These are phyloP conservation scores for Ophion costatus DNA, from an alignment of 2,888 invertebrate species.

Conservation along the genomic window DNA sequence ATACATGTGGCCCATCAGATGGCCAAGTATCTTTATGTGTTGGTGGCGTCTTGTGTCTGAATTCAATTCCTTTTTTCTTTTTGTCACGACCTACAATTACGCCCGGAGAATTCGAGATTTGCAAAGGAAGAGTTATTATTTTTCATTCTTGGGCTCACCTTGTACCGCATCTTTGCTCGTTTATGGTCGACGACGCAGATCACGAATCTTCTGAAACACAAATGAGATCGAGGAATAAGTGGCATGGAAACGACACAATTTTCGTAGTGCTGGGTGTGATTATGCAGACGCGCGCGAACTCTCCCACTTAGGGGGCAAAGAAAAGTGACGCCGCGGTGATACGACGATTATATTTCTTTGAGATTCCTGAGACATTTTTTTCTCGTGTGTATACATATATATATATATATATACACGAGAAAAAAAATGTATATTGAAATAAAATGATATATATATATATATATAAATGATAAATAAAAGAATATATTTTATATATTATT, in stretches of 20 bases:
- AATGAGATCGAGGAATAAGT: conserved; percentile 15
- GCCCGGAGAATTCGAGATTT: background rate
- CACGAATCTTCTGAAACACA: conserved; percentile 44
- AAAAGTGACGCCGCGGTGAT: conserved; percentile 51
- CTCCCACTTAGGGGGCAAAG: conserved; percentile 44
- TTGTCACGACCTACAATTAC: background rate
- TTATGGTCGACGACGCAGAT: background rate
- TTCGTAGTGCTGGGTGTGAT: background rate
- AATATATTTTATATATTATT: too few species aligned
- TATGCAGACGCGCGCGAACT: conserved; percentile 36
- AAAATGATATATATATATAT: background rate
- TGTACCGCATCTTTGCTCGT: conserved; percentile 76
- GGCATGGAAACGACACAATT: conserved; percentile 12
- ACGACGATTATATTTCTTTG: conserved; percentile 50
- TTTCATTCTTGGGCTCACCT: conserved; percentile 73
- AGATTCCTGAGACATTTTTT: conserved; percentile 27
- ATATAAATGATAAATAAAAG: too few species aligned
- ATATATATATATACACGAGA: background rate
- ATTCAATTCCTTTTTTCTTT: background rate
- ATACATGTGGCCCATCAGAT: background rate
- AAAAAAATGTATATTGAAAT: too few species aligned
- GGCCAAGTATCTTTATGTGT: background rate
- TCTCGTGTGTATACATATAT: background rate
- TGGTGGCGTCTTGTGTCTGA: background rate
- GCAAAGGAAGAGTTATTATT: conserved; percentile 17